These are phyloP conservation scores for Ammodytes marinus DNA, from an alignment of 2,113 vertebrate species.

Conservation along the genomic window DNA sequence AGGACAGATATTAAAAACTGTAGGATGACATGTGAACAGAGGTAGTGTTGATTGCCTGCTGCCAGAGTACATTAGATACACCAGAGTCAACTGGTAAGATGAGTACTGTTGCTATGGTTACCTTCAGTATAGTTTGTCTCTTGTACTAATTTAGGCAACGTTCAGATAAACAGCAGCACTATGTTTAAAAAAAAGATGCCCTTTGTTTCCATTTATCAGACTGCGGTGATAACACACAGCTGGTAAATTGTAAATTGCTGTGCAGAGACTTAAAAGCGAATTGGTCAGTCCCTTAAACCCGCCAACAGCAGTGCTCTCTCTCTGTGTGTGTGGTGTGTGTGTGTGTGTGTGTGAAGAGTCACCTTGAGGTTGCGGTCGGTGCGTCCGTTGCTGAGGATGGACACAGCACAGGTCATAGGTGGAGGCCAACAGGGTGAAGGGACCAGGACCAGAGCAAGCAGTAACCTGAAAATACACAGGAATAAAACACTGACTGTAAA, in stretches of 20 bases:
- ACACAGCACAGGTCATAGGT: slow-evolving; percentile 88
- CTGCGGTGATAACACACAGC: too few relatives aligned
- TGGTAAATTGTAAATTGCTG: not conserved
- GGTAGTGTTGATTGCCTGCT: not conserved
- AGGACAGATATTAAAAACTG: not conserved
- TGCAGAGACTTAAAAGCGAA: not conserved
- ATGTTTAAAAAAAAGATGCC: too few relatives aligned
- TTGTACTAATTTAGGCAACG: too few relatives aligned
- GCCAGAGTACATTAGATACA: too few relatives aligned
- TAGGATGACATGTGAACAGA: not conserved
- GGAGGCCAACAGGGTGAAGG: slow-evolving; percentile 88
- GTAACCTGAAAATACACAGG: slow-evolving; percentile 66
- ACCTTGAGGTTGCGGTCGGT: slow-evolving; percentile 87
- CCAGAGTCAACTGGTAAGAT: not conserved
- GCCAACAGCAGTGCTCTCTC: not conserved
- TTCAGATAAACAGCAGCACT: not conserved
- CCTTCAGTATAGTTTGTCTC: not conserved
- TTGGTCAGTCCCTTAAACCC: too few relatives aligned
- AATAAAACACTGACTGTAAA: not conserved
- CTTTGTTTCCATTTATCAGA: not conserved
- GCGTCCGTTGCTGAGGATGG: slow-evolving; percentile 87
- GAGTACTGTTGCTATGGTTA: slow-evolving; percentile 10
- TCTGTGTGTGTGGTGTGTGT: not conserved
- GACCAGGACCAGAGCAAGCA: slow-evolving; percentile 88
- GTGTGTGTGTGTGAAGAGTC: not conserved